Conservation (phyloP, 2,797 vertebrate species). For the Steatocranus sp. region DNA sequence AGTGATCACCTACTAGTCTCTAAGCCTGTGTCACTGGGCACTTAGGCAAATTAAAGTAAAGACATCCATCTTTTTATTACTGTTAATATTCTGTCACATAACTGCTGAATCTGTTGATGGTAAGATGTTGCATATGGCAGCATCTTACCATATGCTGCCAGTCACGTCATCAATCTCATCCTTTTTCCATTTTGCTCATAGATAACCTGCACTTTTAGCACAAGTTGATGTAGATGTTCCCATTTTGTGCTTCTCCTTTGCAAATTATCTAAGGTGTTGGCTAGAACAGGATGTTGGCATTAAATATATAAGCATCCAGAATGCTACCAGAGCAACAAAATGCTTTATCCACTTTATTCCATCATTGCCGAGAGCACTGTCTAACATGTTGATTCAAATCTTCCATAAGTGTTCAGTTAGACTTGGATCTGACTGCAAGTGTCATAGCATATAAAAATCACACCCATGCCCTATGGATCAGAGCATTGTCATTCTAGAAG, state of each 20-base stretch:
- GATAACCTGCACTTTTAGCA: neutral
- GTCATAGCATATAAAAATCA: neutral
- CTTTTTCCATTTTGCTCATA: neutral
- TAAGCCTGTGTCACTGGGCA: neutral
- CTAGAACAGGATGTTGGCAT: neutral
- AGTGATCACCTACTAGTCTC: neutral
- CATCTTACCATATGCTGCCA: neutral
- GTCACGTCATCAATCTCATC: neutral
- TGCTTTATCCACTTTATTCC: fast-evolving
- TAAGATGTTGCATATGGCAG: no score
- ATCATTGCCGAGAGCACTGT: neutral
- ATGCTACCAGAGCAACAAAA: neutral
- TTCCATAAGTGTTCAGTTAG: neutral
- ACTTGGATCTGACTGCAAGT: neutral
- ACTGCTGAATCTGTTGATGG: neutral
- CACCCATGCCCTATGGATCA: neutral
- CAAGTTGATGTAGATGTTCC: neutral
- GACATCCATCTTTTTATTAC: neutral
- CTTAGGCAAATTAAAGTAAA: neutral
- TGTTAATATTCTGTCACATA: neutral
- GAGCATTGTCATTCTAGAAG: neutral
- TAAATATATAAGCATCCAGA: neutral
- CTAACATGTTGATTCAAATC: neutral
- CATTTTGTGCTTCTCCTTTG: neutral
- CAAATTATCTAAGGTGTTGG: neutral